These are phyloP conservation scores for Drosophila pegasa DNA, from an alignment of 2,888 invertebrate species.

Conservation along the genomic window DNA sequence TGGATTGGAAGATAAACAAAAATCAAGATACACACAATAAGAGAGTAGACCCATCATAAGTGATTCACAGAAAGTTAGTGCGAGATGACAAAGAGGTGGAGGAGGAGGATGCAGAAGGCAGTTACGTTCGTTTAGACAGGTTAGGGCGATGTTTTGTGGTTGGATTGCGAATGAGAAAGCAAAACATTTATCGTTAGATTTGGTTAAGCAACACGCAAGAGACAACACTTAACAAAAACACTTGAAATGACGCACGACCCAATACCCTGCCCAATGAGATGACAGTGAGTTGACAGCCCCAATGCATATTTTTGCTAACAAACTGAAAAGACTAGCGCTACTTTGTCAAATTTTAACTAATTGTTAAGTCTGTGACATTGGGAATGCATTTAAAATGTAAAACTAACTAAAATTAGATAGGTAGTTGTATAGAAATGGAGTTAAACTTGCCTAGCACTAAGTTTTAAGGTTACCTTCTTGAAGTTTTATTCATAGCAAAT, in stretches of 20 bases:
- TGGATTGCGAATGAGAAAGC: conserved; percentile 27
- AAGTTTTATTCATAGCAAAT: too few species aligned
- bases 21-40: conserved; percentile 49
- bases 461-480: too few species aligned
- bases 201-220: conserved; percentile 32
- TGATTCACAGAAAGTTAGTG: conserved; percentile 28
- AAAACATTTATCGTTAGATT: conserved; percentile 50
- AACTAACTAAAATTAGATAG: too few species aligned
- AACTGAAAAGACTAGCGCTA: too few species aligned
- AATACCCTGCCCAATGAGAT: neutral
- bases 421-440: too few species aligned
- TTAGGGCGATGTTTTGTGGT: neutral
- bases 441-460: too few species aligned
- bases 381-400: too few species aligned
- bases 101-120: neutral
- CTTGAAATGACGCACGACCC: neutral
- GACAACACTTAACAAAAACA: conserved; percentile 28
- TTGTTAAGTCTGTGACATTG: neutral
- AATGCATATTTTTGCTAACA: neutral
- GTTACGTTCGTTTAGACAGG: neutral
- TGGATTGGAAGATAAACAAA: conserved; percentile 23
- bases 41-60: conserved; percentile 31
- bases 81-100: neutral
- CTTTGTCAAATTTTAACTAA: neutral
- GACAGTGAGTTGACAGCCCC: neutral